Percentiles rank a stretch among this genome's conserved stretches.
Conservation (phyloP, 1,140 invertebrate genomes). For the Bombus waltoni region DNA sequence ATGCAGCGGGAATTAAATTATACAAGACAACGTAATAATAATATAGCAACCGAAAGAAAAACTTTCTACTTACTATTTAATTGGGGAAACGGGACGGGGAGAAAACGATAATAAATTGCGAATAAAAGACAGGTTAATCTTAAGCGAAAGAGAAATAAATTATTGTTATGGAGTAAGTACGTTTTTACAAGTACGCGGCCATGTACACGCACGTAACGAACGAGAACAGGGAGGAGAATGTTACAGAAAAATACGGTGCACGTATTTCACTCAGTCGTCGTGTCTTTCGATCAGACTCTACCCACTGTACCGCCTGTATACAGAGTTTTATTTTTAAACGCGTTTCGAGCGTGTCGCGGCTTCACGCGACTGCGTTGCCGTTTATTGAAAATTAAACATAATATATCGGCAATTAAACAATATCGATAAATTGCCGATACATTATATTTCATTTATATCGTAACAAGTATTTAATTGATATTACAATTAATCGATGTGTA, state of each 20-base stretch:
- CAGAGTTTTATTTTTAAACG: too few relatives aligned
- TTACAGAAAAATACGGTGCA: background rate
- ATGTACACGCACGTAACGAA: background rate
- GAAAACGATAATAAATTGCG: constrained; percentile 10
- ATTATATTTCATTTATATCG: too few relatives aligned
- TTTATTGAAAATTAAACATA: background rate
- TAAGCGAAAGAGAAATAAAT: background rate
- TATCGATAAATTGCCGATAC: too few relatives aligned
- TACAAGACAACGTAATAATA: background rate
- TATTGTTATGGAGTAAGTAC: background rate
- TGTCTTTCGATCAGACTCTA: background rate
- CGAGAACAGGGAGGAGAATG: background rate
- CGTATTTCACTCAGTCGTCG: background rate
- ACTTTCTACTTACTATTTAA: constrained; percentile 7
- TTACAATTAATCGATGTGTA: too few relatives aligned
- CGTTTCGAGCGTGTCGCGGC: too few relatives aligned
- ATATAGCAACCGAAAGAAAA: background rate
- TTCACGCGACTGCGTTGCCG: too few relatives aligned
- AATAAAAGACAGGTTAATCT: background rate
- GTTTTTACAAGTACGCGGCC: background rate
- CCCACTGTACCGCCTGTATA: too few relatives aligned
- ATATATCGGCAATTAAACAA: background rate
- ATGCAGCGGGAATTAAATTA: background rate
- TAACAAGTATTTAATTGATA: too few relatives aligned
- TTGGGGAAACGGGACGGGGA: constrained; percentile 2